Evolutionary conservation across 2,888 invertebrate species (phyloP), one percentile per base, ranked within the genome.

Genomic region (Noctua janthe): DNA sequence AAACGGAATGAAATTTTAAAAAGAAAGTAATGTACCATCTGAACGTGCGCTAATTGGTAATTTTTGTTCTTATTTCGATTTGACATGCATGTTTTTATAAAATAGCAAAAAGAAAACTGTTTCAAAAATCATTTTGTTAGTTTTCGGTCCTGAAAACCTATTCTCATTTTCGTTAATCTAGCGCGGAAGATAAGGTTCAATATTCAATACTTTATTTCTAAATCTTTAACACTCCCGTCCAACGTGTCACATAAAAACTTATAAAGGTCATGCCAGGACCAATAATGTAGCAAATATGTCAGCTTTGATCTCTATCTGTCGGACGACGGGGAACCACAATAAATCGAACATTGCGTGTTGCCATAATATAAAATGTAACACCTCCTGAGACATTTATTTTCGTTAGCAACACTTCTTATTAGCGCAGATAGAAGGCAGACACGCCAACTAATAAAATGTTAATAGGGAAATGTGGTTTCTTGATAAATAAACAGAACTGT

Each of bases 351-450:
- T 96, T 91, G 96, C 96, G 95, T 96, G 96, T 91, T 93, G 92
- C 91, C 92, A 93, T 94, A 94, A 94, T 95, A 95, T 96, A 94
- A 96, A 96, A 94, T 92, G 91, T 92, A 94, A 94, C 95, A 95
- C 94, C 95, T 93, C 92, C 91, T 89, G 88, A 93, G 93, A 93
- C 94, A 95, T 96, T 96, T 94, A 93, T 96, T 94, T 95, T 95
- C 94, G 95, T 96, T 95, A 95, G 92, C 89, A 93, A 93, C 88
- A 94, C 91, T 94, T 94, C 92, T 94, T 94, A 94, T 95, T 94
- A 94, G 92, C 87, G 89, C 88, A 94, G 95, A 95, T 95, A 94
- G 95, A 91, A 90, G 91, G 90, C 84, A 93, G 93, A 92, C 96
- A 96, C 96, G 96, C 94, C 85, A 94, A 82, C 90, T 92, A 93